Evolutionary conservation across 2,797 vertebrate species (phyloP), one percentile per base, ranked within the genome.

Genomic region (Enteromius radiatus): DNA sequence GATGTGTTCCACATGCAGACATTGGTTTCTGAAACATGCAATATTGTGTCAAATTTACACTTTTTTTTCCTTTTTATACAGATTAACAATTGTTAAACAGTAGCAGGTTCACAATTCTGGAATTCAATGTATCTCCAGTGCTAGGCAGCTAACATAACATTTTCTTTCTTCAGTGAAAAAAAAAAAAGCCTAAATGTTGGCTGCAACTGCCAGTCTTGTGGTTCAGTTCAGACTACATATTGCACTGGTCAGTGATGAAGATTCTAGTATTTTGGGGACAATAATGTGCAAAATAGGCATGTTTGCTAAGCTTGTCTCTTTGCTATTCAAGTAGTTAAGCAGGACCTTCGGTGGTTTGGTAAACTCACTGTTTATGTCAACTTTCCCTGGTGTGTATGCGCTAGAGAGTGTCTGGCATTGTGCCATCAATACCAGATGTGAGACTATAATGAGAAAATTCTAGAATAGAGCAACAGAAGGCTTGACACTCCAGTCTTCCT

Each of bases 401-500:
- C 64, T 36, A 76, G 52, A 10, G 54, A 6, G 47, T 6, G 52
- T 56, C 7, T 76, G 81, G 78, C 45, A 6, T 36, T 31, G 26
- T 69, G 52, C 69, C 75, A 84, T 19, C 70, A 49, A 31, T 78
- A 15, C 47, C 79, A 76, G 31, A 36, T 54, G 47, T 79, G 33
- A 70, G 38, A 41, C 77, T 76, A 67, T 81, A 70, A 70, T 70
- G 63, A 78, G 67, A 85, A 80, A 63, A 70, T 76, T 59, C 26
- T 36, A 23, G 74, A 79, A 79, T 61, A 76, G 69, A 76, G 28
- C 8, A 28, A 79, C 81, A 83, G 43, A 59, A 69, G 49, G 54
- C 41, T 73, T 59, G 15, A 76, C 54, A 54, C 71, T 74, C 65
- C 31, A 63, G 59, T 63, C 71, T 38, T 67, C 54, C 19, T 85